Evolutionary conservation across 2,113 vertebrate species (phyloP), one percentile per base, ranked within the genome.

Genomic region (Pollimyrus isidori): DNA sequence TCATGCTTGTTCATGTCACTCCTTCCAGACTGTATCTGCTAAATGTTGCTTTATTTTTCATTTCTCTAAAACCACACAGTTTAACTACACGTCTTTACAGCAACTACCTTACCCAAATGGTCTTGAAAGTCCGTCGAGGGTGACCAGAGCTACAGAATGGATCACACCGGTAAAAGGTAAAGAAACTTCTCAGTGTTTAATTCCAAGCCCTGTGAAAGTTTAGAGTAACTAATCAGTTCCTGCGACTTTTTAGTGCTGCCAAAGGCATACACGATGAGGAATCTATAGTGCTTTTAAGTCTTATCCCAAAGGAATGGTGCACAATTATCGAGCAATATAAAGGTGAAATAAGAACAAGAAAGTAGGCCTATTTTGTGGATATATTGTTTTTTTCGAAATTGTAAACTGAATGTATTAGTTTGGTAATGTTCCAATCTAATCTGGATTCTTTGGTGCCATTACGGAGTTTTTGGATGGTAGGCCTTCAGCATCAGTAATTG

Each of bases 121-220:
- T 45, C 4, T 88, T 62, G 91, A 93, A 94, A 93, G 91, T 91
- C 92, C 45, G 89, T 23, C 88, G 58, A 90, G 69, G 91, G 49
- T 62, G 80, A 52, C 56, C 62, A 83, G 89, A 84, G 50, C 35
- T 83, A 83, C 48, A 93, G 87, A 91, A 94, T 94, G 93, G 82
- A 90, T 48, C 1, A 50, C 87, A 53, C 35, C 50, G 86, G n/a
- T 10, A 88, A 69, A 88, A 90, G 87, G 87, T 88, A 88, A 52
- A 17, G 26, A 9, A 23, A 11, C 80, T 89, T 45, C 50, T 86
- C 21, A 15, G 45, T 86, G 83, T 42, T 39, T 80, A 80, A 42
- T 80, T 80, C 6, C 19, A 42, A 1, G 1, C 35, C 13, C 73
- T 5, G 73, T 39, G 17, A 15, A 19, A 19, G 69, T 76, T 15